phyloP scores from a whole-genome alignment of 2,113 vertebrate species.

The Antigone vipio region DNA sequence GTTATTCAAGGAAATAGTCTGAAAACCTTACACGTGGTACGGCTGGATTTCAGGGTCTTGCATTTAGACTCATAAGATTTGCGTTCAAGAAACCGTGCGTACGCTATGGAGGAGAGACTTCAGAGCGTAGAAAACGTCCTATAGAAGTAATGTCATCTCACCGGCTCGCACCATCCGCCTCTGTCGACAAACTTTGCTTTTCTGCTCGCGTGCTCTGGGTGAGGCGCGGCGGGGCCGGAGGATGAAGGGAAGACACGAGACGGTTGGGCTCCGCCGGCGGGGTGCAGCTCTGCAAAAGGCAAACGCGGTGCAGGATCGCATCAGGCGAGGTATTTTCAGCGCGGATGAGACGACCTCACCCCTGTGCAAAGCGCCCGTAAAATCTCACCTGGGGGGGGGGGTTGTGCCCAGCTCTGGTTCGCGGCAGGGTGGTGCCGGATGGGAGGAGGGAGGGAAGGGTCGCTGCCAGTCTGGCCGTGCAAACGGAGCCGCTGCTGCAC shows the following conservation, averaged over 20 bases:
- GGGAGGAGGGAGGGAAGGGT: background rate
- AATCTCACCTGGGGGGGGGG: background rate
- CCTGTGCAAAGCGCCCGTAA: background rate
- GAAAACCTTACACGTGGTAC: accelerated
- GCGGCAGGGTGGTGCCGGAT: background rate
- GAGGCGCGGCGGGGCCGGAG: accelerated
- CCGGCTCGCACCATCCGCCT: no score
- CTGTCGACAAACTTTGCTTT: background rate
- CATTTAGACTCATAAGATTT: background rate
- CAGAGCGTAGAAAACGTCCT: background rate
- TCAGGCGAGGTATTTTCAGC: background rate
- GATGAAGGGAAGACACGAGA: background rate
- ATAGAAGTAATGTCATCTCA: background rate
- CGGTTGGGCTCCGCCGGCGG: background rate
- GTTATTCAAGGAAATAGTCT: background rate
- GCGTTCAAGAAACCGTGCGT: background rate
- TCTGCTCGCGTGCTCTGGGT: background rate
- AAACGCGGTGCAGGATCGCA: background rate
- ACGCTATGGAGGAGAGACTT: background rate
- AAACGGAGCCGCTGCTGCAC: background rate
- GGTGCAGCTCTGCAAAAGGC: background rate
- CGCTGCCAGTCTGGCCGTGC: background rate
- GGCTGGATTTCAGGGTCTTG: accelerated
- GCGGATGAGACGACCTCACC: background rate
- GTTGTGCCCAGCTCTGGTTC: background rate